Conservation (phyloP, 2,797 vertebrate genomes). For the Stomatorhinus walkeri region DNA sequence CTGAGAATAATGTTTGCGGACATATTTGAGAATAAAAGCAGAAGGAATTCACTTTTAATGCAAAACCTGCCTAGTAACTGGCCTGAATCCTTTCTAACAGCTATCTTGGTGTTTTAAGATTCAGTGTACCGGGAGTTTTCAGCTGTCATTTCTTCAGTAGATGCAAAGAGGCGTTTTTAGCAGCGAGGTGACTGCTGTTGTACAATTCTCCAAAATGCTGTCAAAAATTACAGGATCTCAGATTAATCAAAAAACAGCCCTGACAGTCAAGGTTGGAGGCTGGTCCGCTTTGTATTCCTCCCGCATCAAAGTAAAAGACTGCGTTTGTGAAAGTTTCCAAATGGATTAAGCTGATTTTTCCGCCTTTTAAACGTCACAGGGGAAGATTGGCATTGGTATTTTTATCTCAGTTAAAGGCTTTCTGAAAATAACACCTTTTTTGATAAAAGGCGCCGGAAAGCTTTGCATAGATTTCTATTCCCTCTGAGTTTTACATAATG, state of each 20-base stretch:
- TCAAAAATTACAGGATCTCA: slow-evolving; percentile 30
- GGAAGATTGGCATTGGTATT: slow-evolving; percentile 35
- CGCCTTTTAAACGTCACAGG: slow-evolving; percentile 33
- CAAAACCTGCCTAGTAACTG: neutral
- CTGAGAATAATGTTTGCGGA: neutral
- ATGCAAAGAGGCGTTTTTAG: slow-evolving; percentile 27
- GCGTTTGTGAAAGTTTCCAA: slow-evolving; percentile 47
- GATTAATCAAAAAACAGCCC: slow-evolving; percentile 42
- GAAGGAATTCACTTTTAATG: neutral
- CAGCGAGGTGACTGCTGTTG: slow-evolving; percentile 43
- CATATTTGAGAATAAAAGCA: neutral
- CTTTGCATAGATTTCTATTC: slow-evolving; percentile 34
- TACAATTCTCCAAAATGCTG: slow-evolving; percentile 27
- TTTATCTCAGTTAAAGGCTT: slow-evolving; percentile 37
- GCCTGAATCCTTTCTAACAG: neutral
- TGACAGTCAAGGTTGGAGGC: slow-evolving; percentile 35
- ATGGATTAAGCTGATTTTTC: slow-evolving; percentile 45
- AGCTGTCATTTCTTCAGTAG: slow-evolving; percentile 28
- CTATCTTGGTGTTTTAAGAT: neutral
- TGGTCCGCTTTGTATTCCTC: slow-evolving; percentile 34
- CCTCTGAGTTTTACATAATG: slow-evolving; percentile 33
- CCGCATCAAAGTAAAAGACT: slow-evolving; percentile 46
- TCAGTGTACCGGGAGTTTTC: slow-evolving; percentile 4
- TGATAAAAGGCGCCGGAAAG: slow-evolving; percentile 41
- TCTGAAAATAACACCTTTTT: slow-evolving; percentile 36